Conservation (phyloP, 2,888 invertebrate genomes). For the Oxytorus armatus region DNA sequence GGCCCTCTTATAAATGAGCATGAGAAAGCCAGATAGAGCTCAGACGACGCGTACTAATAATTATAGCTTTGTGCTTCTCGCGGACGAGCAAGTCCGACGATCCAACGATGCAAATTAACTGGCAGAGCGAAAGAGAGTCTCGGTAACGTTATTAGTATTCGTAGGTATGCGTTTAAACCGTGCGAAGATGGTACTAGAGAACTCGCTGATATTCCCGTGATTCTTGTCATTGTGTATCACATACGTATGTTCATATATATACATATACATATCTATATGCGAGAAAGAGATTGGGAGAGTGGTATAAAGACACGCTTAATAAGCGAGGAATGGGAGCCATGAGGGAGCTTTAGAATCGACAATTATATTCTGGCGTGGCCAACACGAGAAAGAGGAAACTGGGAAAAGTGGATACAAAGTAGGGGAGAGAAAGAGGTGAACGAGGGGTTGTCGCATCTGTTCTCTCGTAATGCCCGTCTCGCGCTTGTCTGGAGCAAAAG, state of each 20-base stretch:
- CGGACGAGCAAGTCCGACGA: conserved; percentile 69
- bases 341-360: conserved; percentile 43
- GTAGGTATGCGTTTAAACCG: conserved; percentile 31
- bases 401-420: not conserved
- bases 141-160: conserved; percentile 53
- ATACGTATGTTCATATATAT: not conserved
- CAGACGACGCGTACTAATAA: conserved; percentile 84
- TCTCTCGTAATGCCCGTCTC: conserved; percentile 52
- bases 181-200: conserved; percentile 24
- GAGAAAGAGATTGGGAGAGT: conserved; percentile 6
- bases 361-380: conserved; percentile 60
- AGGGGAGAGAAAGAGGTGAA: not conserved
- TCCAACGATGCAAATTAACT: conserved; percentile 78
- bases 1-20: conserved; percentile 80
- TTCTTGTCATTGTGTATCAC: conserved; percentile 33
- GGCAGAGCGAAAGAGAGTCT: conserved; percentile 54
- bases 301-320: conserved; percentile 40
- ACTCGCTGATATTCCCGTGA: conserved; percentile 30
- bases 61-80: conserved; percentile 81
- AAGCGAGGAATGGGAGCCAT: conserved; percentile 51
- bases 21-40: conserved; percentile 74
- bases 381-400: conserved; percentile 14
- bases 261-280: not conserved
- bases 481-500: conserved; percentile 61
- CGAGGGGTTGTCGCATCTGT: conserved; percentile 56